phyloP scores from a whole-genome alignment of 2,888 invertebrate species.

The Dysmachus trigonus region DNA sequence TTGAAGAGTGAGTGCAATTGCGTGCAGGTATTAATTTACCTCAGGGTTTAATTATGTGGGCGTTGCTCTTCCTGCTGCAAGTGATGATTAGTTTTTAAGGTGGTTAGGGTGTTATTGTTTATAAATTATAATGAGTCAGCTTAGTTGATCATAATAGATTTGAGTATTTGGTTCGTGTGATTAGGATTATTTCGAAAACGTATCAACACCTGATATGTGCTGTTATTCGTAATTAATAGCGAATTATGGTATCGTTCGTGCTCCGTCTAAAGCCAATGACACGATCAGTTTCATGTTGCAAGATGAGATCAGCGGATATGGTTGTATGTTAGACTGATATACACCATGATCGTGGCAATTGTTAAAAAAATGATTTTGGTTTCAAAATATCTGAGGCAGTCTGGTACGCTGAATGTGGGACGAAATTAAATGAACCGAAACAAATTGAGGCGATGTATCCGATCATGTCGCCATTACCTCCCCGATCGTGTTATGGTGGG shows the following conservation, averaged over 20 bases:
- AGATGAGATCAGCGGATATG: not conserved
- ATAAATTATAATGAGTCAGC: not conserved
- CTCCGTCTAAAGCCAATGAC: not conserved
- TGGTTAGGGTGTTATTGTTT: not conserved
- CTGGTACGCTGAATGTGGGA: not conserved
- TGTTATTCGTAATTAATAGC: not conserved
- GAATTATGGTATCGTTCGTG: not conserved
- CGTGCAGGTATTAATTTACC: not conserved
- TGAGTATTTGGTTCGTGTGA: not conserved
- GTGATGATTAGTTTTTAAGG: not conserved
- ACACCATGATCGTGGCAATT: not conserved
- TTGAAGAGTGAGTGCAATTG: not conserved
- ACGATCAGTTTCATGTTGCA: not conserved
- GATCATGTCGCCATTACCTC: not conserved
- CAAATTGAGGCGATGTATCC: not conserved
- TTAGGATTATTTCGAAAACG: not conserved
- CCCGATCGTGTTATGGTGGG: not conserved
- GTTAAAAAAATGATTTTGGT: not conserved
- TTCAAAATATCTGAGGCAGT: not conserved
- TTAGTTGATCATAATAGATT: not conserved
- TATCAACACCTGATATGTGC: not conserved
- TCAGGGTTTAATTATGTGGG: not conserved
- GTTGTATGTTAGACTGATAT: not conserved
- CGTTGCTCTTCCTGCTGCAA: not conserved
- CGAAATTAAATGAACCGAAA: not conserved